These are phyloP conservation scores for Pantherophis vulpinus DNA, from an alignment of 2,797 vertebrate genomes.

Conservation along the genomic window DNA sequence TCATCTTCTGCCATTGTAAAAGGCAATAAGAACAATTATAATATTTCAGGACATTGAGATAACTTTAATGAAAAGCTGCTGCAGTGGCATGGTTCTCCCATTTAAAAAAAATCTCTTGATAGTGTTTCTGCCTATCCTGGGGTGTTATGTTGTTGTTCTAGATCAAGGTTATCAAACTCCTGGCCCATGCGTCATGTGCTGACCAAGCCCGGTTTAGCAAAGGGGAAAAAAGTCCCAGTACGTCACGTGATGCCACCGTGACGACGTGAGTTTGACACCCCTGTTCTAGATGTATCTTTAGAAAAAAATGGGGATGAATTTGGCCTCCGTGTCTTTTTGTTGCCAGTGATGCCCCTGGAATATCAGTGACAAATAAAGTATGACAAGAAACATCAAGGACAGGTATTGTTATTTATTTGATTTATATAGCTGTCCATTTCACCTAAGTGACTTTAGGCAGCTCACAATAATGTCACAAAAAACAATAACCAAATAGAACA, in stretches of 20 bases:
- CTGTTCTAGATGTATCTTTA: background rate
- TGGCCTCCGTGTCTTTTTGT: background rate
- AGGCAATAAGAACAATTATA: background rate
- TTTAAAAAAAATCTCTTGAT: background rate
- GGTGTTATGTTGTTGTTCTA: background rate
- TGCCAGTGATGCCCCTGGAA: background rate
- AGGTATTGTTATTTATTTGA: background rate
- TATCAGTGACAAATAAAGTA: background rate
- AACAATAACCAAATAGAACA: background rate
- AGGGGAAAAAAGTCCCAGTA: too few relatives aligned
- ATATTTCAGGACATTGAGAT: too few relatives aligned
- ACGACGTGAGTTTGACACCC: too few relatives aligned
- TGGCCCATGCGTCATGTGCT: rapidly evolving
- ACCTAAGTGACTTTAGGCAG: background rate
- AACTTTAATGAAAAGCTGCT: background rate
- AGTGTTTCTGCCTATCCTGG: background rate
- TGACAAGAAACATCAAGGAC: background rate
- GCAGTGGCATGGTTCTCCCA: background rate
- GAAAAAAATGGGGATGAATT: background rate
- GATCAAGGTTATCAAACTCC: too few relatives aligned
- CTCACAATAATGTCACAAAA: background rate
- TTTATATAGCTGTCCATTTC: background rate
- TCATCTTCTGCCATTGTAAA: background rate
- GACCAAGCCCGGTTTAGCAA: too few relatives aligned
- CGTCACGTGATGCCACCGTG: too few relatives aligned